These are phyloP conservation scores for Silurus meridionalis DNA, from an alignment of 2,113 vertebrate species.

Conservation along the genomic window DNA sequence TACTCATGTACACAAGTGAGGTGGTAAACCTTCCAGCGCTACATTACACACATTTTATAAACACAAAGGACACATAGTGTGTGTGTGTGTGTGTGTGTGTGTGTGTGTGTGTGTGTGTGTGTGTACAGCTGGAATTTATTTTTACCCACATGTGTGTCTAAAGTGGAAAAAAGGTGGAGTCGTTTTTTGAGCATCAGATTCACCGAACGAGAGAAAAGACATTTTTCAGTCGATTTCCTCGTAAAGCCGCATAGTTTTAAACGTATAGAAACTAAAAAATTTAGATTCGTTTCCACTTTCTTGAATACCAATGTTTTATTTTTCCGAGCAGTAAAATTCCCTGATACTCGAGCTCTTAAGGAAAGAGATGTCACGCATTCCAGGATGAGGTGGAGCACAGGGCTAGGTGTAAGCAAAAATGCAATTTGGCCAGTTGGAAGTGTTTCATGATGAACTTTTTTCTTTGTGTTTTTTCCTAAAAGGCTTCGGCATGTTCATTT, in stretches of 20 bases:
- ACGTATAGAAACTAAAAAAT: neutral
- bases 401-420: constrained; percentile 42
- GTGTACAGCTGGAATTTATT: neutral
- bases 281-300: neutral
- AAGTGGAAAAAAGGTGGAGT: neutral
- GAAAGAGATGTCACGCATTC: constrained; percentile 27
- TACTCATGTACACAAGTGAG: neutral
- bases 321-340: neutral
- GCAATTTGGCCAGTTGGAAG: constrained; percentile 40
- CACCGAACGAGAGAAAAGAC: too few species aligned
- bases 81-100: neutral
- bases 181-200: too few species aligned
- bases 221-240: neutral
- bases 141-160: neutral
- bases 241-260: neutral
- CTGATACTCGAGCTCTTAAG: neutral
- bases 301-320: neutral
- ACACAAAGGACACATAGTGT: neutral
- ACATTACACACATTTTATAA: neutral
- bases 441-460: constrained; percentile 7
- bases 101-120: neutral
- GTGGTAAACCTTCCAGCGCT: neutral
- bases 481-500: neutral
- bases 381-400: constrained; percentile 28
- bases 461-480: neutral